A percentile compares a stretch with the other conserved stretches of the same genome.
Evolutionary conservation across 1,140 invertebrate genomes (phyloP).

Genomic region (Coboldia fuscipes): DNA sequence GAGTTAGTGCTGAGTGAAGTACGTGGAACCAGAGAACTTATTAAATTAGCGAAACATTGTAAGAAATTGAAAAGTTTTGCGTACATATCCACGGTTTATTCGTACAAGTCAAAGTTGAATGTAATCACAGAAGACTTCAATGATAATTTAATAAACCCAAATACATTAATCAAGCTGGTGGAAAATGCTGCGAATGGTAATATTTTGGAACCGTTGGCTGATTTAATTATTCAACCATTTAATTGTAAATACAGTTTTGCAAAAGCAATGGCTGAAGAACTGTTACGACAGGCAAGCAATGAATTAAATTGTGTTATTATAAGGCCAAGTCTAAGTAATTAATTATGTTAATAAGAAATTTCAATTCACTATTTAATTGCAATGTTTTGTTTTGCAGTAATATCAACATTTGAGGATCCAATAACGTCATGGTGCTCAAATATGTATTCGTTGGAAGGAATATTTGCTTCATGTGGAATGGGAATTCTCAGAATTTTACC

Average conservation of each 20-base stretch:
- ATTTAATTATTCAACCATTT: neutral
- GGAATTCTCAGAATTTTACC: conserved; percentile 37
- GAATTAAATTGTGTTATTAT: neutral
- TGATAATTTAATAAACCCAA: conserved; percentile 34
- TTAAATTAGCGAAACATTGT: conserved; percentile 30
- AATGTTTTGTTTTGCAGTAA: conserved; percentile 15
- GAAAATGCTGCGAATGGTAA: no score
- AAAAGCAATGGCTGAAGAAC: conserved; percentile 35
- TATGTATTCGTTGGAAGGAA: conserved; percentile 41
- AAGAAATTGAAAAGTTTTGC: conserved; percentile 31
- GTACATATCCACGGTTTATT: conserved; percentile 42
- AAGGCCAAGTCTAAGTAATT: neutral
- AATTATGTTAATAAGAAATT: neutral
- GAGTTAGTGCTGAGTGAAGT: conserved; percentile 27
- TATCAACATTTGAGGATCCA: conserved; percentile 25
- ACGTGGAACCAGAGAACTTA: conserved; percentile 24
- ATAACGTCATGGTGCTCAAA: conserved; percentile 55
- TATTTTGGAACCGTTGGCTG: no score
- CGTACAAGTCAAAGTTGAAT: conserved; percentile 20
- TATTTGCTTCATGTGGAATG: conserved; percentile 29
- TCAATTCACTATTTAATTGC: neutral
- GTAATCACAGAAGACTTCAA: conserved; percentile 34
- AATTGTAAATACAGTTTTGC: conserved; percentile 13
- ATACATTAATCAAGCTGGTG: conserved; percentile 23
- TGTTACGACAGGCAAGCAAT: conserved; percentile 23